These are phyloP conservation scores for Aythya baeri DNA, from an alignment of 2,113 vertebrate species.

Conservation along the genomic window DNA sequence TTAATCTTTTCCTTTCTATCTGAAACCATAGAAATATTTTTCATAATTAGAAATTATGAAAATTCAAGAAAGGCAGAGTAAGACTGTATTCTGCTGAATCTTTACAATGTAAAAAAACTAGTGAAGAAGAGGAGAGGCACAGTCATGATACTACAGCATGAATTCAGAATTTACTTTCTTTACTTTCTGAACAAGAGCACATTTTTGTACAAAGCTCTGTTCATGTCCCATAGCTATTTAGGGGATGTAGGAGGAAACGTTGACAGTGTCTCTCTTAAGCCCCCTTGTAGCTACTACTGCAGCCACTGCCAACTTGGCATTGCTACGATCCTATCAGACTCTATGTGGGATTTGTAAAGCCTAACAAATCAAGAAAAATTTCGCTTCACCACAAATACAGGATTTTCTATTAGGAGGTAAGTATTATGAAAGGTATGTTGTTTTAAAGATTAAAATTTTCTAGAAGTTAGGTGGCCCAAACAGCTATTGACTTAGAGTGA, in stretches of 20 bases:
- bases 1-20: background rate
- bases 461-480: background rate
- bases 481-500: background rate
- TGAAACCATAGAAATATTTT: background rate
- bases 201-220: constrained; percentile 69
- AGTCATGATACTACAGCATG: background rate
- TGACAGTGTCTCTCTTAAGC: constrained; percentile 76
- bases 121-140: background rate
- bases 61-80: background rate
- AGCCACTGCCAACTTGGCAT: constrained; percentile 69
- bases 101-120: background rate
- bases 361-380: constrained; percentile 46
- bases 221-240: constrained; percentile 68
- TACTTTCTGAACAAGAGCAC: constrained; percentile 42
- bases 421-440: background rate
- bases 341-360: constrained; percentile 50
- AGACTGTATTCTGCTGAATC: background rate
- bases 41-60: background rate
- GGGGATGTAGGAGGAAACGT: constrained; percentile 67
- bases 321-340: constrained; percentile 47
- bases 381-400: constrained; percentile 28
- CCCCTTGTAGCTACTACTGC: constrained; percentile 70
- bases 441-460: background rate
- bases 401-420: constrained; percentile 45
- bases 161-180: constrained; percentile 60